Evolutionary conservation across 2,888 invertebrate genomes (phyloP).

Genomic region (Clitarchus hookeri): DNA sequence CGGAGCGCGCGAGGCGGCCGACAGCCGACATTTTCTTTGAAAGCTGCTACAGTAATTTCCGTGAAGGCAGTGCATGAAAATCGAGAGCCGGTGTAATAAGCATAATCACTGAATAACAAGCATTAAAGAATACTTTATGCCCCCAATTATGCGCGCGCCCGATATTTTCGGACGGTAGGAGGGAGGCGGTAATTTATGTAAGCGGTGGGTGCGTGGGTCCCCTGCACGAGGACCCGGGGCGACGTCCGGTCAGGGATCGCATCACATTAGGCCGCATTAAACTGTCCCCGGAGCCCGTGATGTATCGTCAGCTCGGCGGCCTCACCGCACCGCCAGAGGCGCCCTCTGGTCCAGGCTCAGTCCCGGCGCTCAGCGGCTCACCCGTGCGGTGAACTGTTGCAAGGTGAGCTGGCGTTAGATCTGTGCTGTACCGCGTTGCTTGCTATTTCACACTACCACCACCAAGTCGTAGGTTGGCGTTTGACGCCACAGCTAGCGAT

Average conservation of each 20-base stretch:
- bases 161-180: background rate
- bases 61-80: background rate
- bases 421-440: too few relatives aligned
- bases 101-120: background rate
- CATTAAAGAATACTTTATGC: slow-evolving; percentile 5
- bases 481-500: too few relatives aligned
- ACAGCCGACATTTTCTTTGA: too few relatives aligned
- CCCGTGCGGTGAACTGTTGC: too few relatives aligned
- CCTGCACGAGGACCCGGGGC: background rate
- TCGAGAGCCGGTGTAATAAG: background rate
- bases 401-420: too few relatives aligned
- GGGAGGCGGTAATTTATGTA: background rate
- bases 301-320: background rate
- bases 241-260: background rate
- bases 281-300: background rate
- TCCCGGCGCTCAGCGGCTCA: too few relatives aligned
- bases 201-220: background rate
- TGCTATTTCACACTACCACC: too few relatives aligned
- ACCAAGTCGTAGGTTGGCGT: too few relatives aligned
- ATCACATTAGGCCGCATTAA: slow-evolving; percentile 14
- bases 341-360: too few relatives aligned
- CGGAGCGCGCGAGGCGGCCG: too few relatives aligned
- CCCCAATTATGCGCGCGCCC: background rate
- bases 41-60: background rate
- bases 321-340: too few relatives aligned